phyloP scores from a whole-genome alignment of 2,888 invertebrate species.

The Eustalomyia histrio region DNA sequence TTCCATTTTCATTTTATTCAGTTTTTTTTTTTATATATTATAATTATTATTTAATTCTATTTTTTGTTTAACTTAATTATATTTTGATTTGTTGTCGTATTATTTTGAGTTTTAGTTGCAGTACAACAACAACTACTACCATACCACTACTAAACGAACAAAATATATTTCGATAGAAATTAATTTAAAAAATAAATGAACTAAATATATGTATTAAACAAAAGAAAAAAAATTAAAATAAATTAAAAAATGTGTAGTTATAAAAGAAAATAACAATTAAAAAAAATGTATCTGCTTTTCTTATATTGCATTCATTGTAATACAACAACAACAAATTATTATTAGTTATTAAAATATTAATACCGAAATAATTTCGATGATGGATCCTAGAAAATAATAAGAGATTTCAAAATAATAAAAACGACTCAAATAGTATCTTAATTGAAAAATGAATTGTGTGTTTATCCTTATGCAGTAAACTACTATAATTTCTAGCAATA shows the following conservation, averaged over 20 bases:
- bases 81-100: constrained; percentile 40
- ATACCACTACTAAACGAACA: constrained; percentile 61
- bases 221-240: constrained; percentile 26
- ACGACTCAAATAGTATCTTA: background rate
- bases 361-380: background rate
- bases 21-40: constrained; percentile 25
- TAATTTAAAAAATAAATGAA: constrained; percentile 32
- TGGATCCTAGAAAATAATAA: background rate
- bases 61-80: constrained; percentile 42
- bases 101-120: constrained; percentile 46
- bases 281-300: constrained; percentile 37
- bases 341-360: background rate
- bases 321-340: background rate
- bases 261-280: constrained; percentile 35
- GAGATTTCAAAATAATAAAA: background rate
- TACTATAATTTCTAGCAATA: constrained; percentile 50
- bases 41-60: constrained; percentile 66
- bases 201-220: constrained; percentile 60
- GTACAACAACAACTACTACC: constrained; percentile 35
- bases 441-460: background rate
- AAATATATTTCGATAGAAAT: constrained; percentile 51
- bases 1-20: constrained; percentile 13
- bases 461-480: constrained; percentile 30
- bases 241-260: constrained; percentile 23
- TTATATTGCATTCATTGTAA: constrained; percentile 23